Conservation (phyloP, 2,888 invertebrate species). For the Eristalis pertinax region DNA sequence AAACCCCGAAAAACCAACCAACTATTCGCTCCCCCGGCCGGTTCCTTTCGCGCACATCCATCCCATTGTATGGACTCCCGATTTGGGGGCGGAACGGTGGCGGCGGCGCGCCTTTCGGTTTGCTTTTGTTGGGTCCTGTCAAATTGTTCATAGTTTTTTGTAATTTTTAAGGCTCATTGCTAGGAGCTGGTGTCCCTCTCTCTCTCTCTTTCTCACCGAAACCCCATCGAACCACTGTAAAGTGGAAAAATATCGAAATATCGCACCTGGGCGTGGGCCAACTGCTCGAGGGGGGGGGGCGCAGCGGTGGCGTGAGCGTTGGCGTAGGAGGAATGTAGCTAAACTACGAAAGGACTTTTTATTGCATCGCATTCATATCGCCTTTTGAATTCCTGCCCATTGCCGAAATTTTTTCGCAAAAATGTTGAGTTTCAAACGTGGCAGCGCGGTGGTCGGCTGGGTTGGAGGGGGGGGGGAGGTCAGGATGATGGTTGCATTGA, state of each 20-base stretch:
- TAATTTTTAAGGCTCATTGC: constrained; percentile 60
- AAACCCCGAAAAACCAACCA: constrained; percentile 17
- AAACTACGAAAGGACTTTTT: constrained; percentile 64
- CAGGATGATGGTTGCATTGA: constrained; percentile 12
- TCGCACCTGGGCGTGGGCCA: constrained; percentile 70
- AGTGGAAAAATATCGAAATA: constrained; percentile 65
- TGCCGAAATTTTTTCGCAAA: constrained; percentile 60
- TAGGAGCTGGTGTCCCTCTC: not conserved
- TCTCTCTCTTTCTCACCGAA: not conserved
- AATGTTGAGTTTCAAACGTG: constrained; percentile 9
- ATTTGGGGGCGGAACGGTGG: not conserved
- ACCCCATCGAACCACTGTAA: constrained; percentile 35
- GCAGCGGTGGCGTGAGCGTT: not conserved
- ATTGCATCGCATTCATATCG: constrained; percentile 70
- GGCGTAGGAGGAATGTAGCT: not conserved
- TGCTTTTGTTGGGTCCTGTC: constrained; percentile 33
- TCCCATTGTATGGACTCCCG: not conserved
- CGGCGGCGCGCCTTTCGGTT: not conserved
- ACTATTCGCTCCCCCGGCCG: constrained; percentile 1
- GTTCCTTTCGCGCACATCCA: constrained; percentile 45
- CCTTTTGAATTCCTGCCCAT: constrained; percentile 70
- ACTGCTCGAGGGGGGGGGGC: constrained; percentile 3
- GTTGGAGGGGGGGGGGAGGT: not conserved
- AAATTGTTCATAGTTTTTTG: constrained; percentile 51
- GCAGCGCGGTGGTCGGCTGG: not conserved